Evolutionary conservation across 2,797 vertebrate species (phyloP).

Genomic region (Myotis pilosus): DNA sequence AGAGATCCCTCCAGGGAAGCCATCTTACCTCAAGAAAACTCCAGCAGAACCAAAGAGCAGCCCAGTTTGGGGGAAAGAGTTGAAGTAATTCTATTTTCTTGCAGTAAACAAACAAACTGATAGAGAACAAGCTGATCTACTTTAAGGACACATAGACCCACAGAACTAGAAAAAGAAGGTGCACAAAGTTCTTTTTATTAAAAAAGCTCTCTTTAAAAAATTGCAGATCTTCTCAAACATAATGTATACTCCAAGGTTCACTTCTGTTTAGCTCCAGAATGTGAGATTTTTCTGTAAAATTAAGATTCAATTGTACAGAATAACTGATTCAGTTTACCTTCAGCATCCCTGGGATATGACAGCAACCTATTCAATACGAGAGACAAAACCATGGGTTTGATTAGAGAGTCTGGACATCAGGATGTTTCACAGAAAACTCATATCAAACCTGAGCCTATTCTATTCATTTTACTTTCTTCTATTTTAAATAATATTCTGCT

Average conservation of each 20-base stretch:
- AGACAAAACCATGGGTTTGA: neutral
- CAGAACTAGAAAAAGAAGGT: neutral
- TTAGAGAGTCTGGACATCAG: neutral
- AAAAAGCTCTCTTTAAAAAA: neutral
- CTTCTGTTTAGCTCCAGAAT: conserved; percentile 15
- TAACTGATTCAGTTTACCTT: neutral
- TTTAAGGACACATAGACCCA: neutral
- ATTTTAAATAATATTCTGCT: neutral
- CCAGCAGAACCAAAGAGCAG: neutral
- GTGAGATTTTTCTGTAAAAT: conserved; percentile 13
- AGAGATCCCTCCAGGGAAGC: neutral
- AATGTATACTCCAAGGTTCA: neutral
- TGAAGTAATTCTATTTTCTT: conserved; percentile 29
- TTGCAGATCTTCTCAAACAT: neutral
- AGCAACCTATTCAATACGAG: neutral
- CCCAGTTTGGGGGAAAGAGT: neutral
- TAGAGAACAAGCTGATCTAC: neutral
- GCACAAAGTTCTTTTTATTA: neutral
- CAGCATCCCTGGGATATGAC: neutral
- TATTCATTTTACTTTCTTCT: neutral
- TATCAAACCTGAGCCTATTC: neutral
- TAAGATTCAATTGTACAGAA: neutral
- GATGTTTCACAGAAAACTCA: neutral
- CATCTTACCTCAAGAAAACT: neutral
- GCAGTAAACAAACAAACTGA: neutral